These are phyloP conservation scores for Limnephilus marmoratus DNA, from an alignment of 2,888 invertebrate species.

Conservation along the genomic window DNA sequence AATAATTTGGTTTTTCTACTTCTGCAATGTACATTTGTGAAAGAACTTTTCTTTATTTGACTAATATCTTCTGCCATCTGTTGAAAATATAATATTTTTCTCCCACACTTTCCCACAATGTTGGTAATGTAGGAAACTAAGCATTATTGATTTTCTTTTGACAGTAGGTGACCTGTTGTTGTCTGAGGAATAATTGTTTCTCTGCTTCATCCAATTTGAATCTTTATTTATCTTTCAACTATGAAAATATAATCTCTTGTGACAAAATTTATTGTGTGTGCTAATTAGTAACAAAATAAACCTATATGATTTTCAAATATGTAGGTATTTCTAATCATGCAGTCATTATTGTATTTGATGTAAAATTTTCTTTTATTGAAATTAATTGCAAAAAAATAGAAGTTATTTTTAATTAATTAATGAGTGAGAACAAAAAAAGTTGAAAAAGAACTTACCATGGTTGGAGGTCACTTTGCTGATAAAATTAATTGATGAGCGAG, in stretches of 20 bases:
- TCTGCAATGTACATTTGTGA: not conserved
- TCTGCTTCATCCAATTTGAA: not conserved
- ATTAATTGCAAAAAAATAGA: not conserved
- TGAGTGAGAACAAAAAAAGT: not conserved
- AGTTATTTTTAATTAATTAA: not conserved
- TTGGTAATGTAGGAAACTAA: conserved; percentile 12
- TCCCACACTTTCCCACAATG: not conserved
- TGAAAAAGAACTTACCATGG: not conserved
- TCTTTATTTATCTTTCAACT: not conserved
- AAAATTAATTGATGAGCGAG: not conserved
- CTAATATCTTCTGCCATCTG: not conserved
- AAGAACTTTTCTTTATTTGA: not conserved
- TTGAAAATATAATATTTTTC: not conserved
- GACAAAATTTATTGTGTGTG: not conserved
- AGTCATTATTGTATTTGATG: too few relatives aligned
- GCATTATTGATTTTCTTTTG: conserved; percentile 40
- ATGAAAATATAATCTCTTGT: not conserved
- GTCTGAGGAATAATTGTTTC: not conserved
- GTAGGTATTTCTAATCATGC: too few relatives aligned
- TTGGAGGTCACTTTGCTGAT: not conserved
- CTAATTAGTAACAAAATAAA: not conserved
- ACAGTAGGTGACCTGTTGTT: not conserved
- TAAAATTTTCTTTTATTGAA: not conserved
- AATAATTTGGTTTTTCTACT: not conserved
- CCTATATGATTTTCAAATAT: not conserved